Base-by-base conservation (phyloP, 2,797 vertebrate genomes). In the Merluccius polli region DNA sequence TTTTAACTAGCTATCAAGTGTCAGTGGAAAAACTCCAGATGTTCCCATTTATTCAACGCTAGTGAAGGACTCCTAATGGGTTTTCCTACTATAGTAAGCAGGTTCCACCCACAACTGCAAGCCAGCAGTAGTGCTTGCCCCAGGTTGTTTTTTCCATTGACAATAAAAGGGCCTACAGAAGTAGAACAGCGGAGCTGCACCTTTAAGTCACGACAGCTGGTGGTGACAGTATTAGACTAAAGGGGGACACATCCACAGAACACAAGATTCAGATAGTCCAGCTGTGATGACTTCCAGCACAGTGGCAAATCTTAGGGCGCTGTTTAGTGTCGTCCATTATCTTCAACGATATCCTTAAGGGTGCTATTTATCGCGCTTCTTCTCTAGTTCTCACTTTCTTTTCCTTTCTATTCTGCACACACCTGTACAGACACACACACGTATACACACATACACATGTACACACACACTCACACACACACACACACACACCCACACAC, bases 21-120 rank as follows among this genome's bases (percentile, higher is more conserved):
- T 77, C 75, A 74, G 82, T 31, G 71, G 73, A 78, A 79, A 82
- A 77, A 65, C 48, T 83, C 88, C 90, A 92, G 87, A 89, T 91
- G 88, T 89, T 86, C 73, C 73, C 32, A 80, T 84, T 87, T 87
- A 88, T 79, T 81, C 73, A 74, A 72, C 12, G 75, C 82, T 73
- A 2, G 29, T 8, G 72, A 73, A 48, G 70, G 48, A 79, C 74
- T 76, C 30, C 59, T 81, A 80, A 90, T 85, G 79, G 76, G 73
- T 81, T 87, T 91, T 86, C 82, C 77, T 80, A 75, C 32, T 10
- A 31, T 67, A 75, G 75, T 70, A 78, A 82, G 83, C 78, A 82
- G 78, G 78, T 81, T 81, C 65, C 69, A 84, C 73, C 72, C 65
- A 71, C 35, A 72, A 76, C 75, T 74, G 65, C 24, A 27, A 16